A percentile compares a stretch with the other conserved stretches of the same genome.
These are phyloP conservation scores for Piprites chloris DNA, from an alignment of 2,113 vertebrate species.

Conservation along the genomic window DNA sequence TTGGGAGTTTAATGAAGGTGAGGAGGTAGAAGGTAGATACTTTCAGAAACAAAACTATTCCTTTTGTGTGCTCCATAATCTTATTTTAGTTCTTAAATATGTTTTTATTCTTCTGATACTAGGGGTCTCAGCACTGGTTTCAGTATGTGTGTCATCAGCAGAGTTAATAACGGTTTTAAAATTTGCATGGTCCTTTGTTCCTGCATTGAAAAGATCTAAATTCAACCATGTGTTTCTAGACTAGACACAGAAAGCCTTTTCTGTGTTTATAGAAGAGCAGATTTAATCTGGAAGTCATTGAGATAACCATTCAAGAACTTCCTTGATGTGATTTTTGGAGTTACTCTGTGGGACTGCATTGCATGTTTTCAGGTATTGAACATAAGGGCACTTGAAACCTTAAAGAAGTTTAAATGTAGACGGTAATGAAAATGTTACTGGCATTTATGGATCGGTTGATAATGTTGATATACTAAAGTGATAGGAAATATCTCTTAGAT, in stretches of 20 bases:
- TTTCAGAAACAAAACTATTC: not conserved
- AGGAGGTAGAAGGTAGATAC: not conserved
- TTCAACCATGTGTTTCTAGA: conserved; percentile 9
- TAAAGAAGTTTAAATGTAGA: not conserved
- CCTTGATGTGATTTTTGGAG: conserved; percentile 26
- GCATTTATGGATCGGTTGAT: not conserved
- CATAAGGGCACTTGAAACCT: not conserved
- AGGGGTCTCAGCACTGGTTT: not conserved
- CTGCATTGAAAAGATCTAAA: conserved; percentile 18
- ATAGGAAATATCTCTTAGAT: not conserved
- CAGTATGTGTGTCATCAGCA: conserved; percentile 5
- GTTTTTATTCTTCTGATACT: conserved; percentile 9
- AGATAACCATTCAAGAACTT: conserved; percentile 34
- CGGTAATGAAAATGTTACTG: not conserved
- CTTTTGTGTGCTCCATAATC: not conserved
- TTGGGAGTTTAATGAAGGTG: not conserved
- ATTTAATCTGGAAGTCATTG: conserved; percentile 50
- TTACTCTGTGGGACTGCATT: not conserved
- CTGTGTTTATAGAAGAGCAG: not conserved
- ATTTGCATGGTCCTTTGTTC: not conserved
- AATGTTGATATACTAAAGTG: not conserved
- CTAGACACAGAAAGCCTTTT: not conserved
- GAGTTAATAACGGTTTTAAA: not conserved
- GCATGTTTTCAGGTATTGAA: not conserved
- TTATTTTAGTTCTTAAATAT: conserved; percentile 11